These are phyloP conservation scores for Seriola quinqueradiata DNA, from an alignment of 2,113 vertebrate genomes.

Conservation along the genomic window DNA sequence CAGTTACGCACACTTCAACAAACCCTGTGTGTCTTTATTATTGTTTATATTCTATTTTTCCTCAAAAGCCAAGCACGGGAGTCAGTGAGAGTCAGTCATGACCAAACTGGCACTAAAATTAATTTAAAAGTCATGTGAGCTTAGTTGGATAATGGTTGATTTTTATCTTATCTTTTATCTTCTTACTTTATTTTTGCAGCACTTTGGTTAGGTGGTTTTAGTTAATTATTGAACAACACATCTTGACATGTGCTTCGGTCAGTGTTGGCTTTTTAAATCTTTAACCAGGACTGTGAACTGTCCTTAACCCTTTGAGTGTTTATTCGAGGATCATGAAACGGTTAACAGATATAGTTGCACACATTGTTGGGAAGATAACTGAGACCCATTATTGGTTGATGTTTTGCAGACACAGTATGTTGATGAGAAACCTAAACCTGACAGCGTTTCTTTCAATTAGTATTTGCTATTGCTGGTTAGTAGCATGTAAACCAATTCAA, in stretches of 20 bases:
- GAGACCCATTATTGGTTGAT: neutral
- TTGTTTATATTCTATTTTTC: neutral
- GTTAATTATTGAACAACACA: neutral
- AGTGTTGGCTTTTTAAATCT: neutral
- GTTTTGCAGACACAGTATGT: neutral
- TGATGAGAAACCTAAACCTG: neutral
- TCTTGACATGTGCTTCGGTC: neutral
- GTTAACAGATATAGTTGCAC: neutral
- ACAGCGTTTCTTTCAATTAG: neutral
- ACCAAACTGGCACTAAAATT: neutral
- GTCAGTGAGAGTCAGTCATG: neutral
- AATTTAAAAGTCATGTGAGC: neutral
- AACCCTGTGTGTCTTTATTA: neutral
- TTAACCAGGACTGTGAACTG: neutral
- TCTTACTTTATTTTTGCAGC: neutral
- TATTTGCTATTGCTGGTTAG: neutral
- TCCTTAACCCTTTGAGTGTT: neutral
- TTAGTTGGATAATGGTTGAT: neutral
- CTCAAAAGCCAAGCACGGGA: neutral
- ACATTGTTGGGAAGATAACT: neutral
- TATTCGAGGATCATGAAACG: no score
- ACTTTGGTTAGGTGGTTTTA: neutral
- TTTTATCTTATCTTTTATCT: neutral
- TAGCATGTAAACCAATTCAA: neutral
- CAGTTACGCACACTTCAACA: neutral